These are phyloP conservation scores for Numenius phaeopus DNA, from an alignment of 2,797 vertebrate species.

Conservation along the genomic window DNA sequence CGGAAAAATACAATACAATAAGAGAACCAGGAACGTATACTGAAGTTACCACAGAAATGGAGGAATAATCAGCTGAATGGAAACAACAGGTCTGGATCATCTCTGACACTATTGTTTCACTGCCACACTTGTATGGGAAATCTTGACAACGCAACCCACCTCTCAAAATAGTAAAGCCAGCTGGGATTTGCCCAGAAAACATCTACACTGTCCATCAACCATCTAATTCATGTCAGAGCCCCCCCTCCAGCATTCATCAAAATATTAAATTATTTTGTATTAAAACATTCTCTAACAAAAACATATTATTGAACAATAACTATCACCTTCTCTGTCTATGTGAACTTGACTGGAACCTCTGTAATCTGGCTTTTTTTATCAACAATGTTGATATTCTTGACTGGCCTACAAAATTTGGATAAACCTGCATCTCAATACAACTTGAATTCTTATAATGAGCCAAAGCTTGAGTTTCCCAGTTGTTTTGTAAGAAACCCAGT, in stretches of 20 bases:
- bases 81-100: background rate
- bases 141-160: background rate
- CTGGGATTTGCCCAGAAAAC: background rate
- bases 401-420: background rate
- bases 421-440: background rate
- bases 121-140: background rate
- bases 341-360: background rate
- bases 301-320: fast-evolving
- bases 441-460: background rate
- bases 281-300: background rate
- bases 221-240: background rate
- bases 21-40: background rate
- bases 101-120: background rate
- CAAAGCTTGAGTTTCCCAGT: background rate
- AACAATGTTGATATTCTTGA: background rate
- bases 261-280: background rate
- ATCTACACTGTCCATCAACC: background rate
- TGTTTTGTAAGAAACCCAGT: background rate
- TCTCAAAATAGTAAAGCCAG: background rate
- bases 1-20: background rate
- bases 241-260: background rate
- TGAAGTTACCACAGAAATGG: background rate
- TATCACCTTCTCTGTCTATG: background rate
- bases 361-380: background rate
- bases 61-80: background rate